Base-by-base conservation (phyloP, 1,140 invertebrate species). In the Metopolophium dirhodum region DNA sequence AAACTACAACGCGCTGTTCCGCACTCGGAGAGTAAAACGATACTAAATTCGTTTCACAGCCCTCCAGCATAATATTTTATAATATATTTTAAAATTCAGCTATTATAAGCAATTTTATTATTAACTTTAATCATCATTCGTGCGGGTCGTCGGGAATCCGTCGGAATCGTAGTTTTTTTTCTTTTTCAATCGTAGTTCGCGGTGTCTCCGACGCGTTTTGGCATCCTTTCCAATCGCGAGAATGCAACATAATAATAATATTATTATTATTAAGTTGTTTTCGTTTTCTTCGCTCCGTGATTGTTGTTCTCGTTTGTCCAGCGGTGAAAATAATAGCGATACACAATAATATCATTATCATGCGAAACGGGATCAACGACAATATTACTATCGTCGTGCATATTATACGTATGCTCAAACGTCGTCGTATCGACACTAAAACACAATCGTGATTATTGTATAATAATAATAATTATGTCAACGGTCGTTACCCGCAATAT, bases 261-360 rank as follows among this genome's bases (percentile, higher is more conserved):
- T 9, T 47, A 77, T 77, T 68, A 68, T n/a, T 77, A 77, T 68
- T 77, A 35, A 77, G 61, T 77, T 68, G 61, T 77, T 77, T 77
- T 77, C 61, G 61, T 77, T 77, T n/a, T n/a, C 30, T 77, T 77
- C n/a, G 14, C 30, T 14, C 14, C 4, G 61, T 18, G 61, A 2
- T 68, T 68, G 57, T 61, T n/a, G 30, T 77, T 77, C 61, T n/a
- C n/a, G 61, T 77, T 77, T 77, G n/a, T 77, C 61, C 61, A 77
- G 61, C 30, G 26, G 14, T 7, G n/a, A 77, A 68, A 30, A 77
- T n/a, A 77, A 77, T n/a, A n/a, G 14, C 61, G 11, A 61, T 3
- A 14, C 30, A 51, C 0, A 3, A 54, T 54, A 47, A 20, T 54
- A 54, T 7, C 7, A 54, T 54, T 54, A 77, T 77, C n/a, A n/a